Evolutionary conservation across 1,140 invertebrate species (phyloP).

Genomic region (Drosophila jambulina): DNA sequence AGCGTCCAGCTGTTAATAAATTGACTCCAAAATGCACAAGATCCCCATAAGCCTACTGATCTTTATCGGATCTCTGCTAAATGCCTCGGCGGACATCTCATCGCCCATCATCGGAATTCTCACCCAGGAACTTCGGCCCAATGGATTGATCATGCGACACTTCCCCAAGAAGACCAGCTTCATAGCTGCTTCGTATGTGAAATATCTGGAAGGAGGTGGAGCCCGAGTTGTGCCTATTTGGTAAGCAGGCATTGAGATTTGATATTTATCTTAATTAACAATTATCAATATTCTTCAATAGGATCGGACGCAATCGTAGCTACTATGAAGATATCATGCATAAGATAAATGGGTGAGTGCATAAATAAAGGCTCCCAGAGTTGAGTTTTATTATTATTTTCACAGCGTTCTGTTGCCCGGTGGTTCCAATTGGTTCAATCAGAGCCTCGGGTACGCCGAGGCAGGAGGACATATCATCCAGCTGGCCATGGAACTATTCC

Average conservation of each 20-base stretch:
- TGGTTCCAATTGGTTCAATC: slow-evolving; percentile 89
- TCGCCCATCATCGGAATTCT: slow-evolving; percentile 85
- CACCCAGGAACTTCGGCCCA: slow-evolving; percentile 84
- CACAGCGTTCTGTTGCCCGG: slow-evolving; percentile 91
- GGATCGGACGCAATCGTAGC: slow-evolving; percentile 88
- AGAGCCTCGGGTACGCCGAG: slow-evolving; percentile 89
- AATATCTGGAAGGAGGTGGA: slow-evolving; percentile 90
- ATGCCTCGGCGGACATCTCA: background rate
- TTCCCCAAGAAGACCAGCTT: slow-evolving; percentile 85
- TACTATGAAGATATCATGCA: slow-evolving; percentile 89
- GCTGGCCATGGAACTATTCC: slow-evolving; percentile 89
- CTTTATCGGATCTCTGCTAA: background rate
- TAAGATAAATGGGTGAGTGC: slow-evolving; percentile 89
- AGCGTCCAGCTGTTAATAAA: too few relatives aligned
- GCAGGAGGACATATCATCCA: slow-evolving; percentile 89
- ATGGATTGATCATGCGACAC: slow-evolving; percentile 39
- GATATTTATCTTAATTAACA: slow-evolving; percentile 21
- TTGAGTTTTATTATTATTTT: slow-evolving; percentile 6
- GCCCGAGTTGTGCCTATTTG: slow-evolving; percentile 89
- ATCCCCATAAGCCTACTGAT: background rate
- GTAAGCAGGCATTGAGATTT: slow-evolving; percentile 79
- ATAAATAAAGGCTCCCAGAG: background rate
- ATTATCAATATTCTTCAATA: slow-evolving; percentile 83
- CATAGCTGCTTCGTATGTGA: slow-evolving; percentile 91
- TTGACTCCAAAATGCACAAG: slow-evolving; percentile 4